Evolutionary conservation across 1,140 invertebrate genomes (phyloP).

Genomic region (Zaprionus lachaisei): DNA sequence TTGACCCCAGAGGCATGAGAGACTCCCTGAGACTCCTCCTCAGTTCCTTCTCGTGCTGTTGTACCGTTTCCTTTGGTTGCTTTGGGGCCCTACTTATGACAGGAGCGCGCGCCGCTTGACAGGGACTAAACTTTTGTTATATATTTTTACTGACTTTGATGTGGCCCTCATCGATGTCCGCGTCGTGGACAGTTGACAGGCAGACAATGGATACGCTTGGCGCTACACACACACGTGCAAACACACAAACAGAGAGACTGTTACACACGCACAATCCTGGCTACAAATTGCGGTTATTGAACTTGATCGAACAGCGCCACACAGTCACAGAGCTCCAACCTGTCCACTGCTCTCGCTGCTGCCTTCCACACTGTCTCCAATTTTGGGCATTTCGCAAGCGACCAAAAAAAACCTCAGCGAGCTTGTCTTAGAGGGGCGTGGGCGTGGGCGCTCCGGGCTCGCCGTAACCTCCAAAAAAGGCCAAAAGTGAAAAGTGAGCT

Average conservation of each 20-base stretch:
- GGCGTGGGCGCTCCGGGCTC: neutral
- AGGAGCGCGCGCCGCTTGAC: slow-evolving; percentile 63
- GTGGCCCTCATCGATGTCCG: slow-evolving; percentile 78
- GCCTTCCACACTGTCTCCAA: slow-evolving; percentile 58
- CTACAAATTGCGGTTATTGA: slow-evolving; percentile 76
- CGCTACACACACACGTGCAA: slow-evolving; percentile 54
- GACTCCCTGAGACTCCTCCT: neutral
- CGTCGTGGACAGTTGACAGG: slow-evolving; percentile 71
- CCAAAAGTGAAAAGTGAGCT: slow-evolving; percentile 79
- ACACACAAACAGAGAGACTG: neutral
- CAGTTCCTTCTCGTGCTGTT: neutral
- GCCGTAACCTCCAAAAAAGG: slow-evolving; percentile 56
- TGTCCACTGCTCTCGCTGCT: slow-evolving; percentile 46
- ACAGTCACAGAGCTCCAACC: slow-evolving; percentile 44
- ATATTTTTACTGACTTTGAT: slow-evolving; percentile 78
- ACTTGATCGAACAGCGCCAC: slow-evolving; percentile 32
- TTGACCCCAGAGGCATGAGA: slow-evolving; percentile 63
- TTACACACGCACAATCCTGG: slow-evolving; percentile 34
- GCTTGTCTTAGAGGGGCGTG: slow-evolving; percentile 5
- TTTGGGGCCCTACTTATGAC: slow-evolving; percentile 70
- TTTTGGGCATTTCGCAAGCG: slow-evolving; percentile 68
- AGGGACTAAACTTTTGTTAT: slow-evolving; percentile 63
- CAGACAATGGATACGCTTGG: slow-evolving; percentile 75
- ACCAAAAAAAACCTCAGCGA: slow-evolving; percentile 1
- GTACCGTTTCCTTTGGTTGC: slow-evolving; percentile 3